Conservation (phyloP, 2,888 invertebrate species). For the Scaptomyza tumidula region DNA sequence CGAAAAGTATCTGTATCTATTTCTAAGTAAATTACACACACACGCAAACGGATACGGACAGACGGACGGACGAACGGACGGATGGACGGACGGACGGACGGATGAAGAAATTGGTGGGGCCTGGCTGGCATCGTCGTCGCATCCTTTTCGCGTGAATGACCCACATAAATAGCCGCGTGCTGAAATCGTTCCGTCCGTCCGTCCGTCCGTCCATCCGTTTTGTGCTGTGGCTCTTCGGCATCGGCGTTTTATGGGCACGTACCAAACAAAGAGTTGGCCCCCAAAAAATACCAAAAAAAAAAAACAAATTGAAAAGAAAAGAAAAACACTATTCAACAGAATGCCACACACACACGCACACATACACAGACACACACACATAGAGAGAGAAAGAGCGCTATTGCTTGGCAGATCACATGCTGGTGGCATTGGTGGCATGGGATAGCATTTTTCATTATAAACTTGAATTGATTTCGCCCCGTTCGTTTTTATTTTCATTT, state of each 20-base stretch:
- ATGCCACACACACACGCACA: conserved; percentile 18
- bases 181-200: conserved; percentile 39
- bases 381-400: conserved; percentile 3
- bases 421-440: not conserved
- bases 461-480: conserved; percentile 47
- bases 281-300: conserved; percentile 1
- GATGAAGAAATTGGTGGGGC: conserved; percentile 9
- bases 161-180: conserved; percentile 71
- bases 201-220: conserved; percentile 27
- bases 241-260: conserved; percentile 61
- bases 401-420: conserved; percentile 12
- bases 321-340: conserved; percentile 33
- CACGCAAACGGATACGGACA: conserved; percentile 19
- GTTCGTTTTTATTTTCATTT: conserved; percentile 29
- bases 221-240: conserved; percentile 18
- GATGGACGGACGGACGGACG: too few species aligned
- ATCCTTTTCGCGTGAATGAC: conserved; percentile 72
- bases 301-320: conserved; percentile 37
- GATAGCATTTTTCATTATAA: conserved; percentile 47
- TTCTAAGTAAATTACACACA: conserved; percentile 71
- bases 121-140: conserved; percentile 34
- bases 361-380: not conserved
- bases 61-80: conserved; percentile 5
- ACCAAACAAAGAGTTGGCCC: conserved; percentile 43
- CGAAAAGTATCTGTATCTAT: conserved; percentile 69